phyloP scores from a whole-genome alignment of 2,113 vertebrate genomes.

The Nesoenas mayeri region DNA sequence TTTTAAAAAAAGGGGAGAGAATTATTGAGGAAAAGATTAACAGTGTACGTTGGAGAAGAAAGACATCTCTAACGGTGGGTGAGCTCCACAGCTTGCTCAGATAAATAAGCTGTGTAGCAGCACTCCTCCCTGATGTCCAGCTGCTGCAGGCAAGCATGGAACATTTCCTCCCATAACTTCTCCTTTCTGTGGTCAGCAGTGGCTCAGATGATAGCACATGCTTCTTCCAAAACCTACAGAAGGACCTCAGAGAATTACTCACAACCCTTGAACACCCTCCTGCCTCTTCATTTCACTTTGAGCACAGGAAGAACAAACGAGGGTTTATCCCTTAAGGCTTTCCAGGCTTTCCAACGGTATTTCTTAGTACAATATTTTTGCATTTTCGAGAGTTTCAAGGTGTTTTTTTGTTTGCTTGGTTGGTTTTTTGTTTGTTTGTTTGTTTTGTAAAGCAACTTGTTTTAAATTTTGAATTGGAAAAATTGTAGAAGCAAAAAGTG shows the following conservation, averaged over 20 bases:
- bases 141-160: not conserved
- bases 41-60: not conserved
- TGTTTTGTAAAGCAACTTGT: not conserved
- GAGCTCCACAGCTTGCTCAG: not conserved
- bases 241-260: not conserved
- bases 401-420: too few species aligned
- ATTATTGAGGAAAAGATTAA: not conserved
- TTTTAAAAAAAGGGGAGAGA: not conserved
- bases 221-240: not conserved
- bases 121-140: not conserved
- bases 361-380: constrained; percentile 16
- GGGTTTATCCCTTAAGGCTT: not conserved
- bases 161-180: not conserved
- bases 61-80: not conserved
- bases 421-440: too few species aligned
- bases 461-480: not conserved
- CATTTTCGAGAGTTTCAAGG: not conserved
- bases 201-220: not conserved
- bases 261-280: not conserved
- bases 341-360: not conserved
- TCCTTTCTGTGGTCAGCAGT: not conserved
- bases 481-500: not conserved
- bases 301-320: not conserved
- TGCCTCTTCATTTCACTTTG: not conserved
- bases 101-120: not conserved